Evolutionary conservation across 2,888 invertebrate genomes (phyloP), one percentile per base, ranked within the genome.

Genomic region (Orthosia gracilis): DNA sequence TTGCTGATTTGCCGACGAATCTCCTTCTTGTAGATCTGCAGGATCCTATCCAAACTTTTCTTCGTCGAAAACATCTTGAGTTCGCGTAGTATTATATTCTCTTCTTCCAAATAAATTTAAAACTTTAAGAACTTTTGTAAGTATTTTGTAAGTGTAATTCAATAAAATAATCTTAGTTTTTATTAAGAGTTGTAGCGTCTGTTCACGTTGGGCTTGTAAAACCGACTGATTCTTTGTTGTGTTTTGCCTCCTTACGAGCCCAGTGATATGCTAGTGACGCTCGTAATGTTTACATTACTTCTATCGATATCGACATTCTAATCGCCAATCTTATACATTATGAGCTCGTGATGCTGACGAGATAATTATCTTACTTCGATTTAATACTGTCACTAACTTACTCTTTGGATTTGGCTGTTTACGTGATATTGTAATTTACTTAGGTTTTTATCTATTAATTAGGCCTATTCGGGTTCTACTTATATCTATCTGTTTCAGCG

Each of bases 1-100:
- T 97, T 97, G 92, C 97, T 97, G 84, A 97, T 97, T 78, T 96
- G 95, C 79, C 96, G 93, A 86, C 95, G 94, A 69, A 96, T 88
- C 86, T 96, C 96, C 87, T 94, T 94, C 88, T 93, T 95, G 89
- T 95, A 96, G 65, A 93, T 89, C 85, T 94, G 94, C 69, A 95
- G 85, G 73, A 96, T 87, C 87, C 89, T 94, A 66, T 95, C 95
- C 86, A 95, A 89, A 86, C 94, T 93, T 87, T 93, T 95, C 91
- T 91, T 94, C 61, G 96, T 91, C 17, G 94, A 92, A 89, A 94
- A 95, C 96, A 96, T 96, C 80, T 90, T 94, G 66, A 54, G 63
- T 68, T 76, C 54, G 84, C 68, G 21, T 55, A 50, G 17, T 58
- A 65, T 82, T 62, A 13, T 58, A 65, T 82, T 62, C 12, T 65